A percentile compares a stretch with the other conserved stretches of the same genome.
Evolutionary conservation across 2,113 vertebrate species (phyloP).

Genomic region (Taurulus bubalis): DNA sequence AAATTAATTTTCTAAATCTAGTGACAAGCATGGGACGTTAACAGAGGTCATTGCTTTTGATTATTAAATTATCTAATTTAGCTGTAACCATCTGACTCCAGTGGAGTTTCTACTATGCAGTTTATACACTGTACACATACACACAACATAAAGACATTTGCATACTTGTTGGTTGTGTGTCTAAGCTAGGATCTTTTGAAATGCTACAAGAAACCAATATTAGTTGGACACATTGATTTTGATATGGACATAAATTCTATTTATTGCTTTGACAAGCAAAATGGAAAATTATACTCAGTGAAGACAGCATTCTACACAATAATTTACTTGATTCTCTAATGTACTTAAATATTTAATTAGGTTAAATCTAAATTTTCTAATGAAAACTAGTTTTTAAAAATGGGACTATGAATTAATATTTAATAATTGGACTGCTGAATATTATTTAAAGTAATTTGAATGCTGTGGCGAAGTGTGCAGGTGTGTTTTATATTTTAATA

Average conservation of each 20-base stretch:
- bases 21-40: not conserved
- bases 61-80: constrained; percentile 9
- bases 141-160: not conserved
- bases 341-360: not conserved
- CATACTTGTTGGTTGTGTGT: not conserved
- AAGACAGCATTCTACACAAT: not conserved
- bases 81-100: constrained; percentile 16
- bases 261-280: not conserved
- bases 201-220: not conserved
- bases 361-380: not conserved
- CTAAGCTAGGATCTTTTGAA: not conserved
- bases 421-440: not conserved
- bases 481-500: not conserved
- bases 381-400: not conserved
- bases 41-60: constrained; percentile 4
- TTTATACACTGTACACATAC: not conserved
- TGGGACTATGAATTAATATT: not conserved
- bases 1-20: constrained; percentile 1
- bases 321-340: not conserved
- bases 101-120: not conserved
- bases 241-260: not conserved
- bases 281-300: not conserved
- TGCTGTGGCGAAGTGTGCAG: not conserved
- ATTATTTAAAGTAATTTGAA: not conserved
- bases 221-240: not conserved